Percentiles rank a stretch among this genome's conserved stretches.
Conservation (phyloP, 2,888 invertebrate species). For the Epinotia ramella region DNA sequence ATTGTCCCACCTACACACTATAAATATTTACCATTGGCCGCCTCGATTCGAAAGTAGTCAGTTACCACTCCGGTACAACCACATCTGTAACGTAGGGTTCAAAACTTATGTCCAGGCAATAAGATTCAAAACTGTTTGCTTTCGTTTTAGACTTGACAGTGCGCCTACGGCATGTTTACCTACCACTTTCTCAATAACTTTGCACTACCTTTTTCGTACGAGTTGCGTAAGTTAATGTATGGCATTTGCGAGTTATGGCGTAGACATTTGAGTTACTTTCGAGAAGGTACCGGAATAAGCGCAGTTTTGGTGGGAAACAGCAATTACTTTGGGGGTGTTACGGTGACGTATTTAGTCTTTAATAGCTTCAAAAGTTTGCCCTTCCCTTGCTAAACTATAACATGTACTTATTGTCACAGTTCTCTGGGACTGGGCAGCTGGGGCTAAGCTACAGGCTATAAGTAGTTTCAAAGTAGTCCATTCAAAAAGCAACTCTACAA, state of each 20-base stretch:
- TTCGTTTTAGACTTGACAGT: not conserved
- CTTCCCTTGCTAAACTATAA: no score
- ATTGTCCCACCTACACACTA: constrained; percentile 30
- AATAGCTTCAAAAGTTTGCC: no score
- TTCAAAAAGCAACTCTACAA: no score
- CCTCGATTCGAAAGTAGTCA: constrained; percentile 44
- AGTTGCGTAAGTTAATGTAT: constrained; percentile 21
- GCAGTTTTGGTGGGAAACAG: not conserved
- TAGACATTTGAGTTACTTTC: not conserved
- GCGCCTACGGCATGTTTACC: constrained; percentile 33
- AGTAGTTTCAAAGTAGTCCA: no score
- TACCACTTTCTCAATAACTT: constrained; percentile 40
- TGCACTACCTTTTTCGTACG: constrained; percentile 36
- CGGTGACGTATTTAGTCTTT: no score
- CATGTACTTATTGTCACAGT: no score
- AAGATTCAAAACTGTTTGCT: not conserved
- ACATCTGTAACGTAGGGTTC: not conserved
- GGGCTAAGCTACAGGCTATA: no score
- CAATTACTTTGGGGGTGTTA: not conserved
- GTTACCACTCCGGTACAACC: constrained; percentile 11
- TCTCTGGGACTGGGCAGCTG: no score
- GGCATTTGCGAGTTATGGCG: constrained; percentile 6
- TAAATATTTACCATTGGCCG: constrained; percentile 42
- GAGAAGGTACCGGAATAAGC: no score
- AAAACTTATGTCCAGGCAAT: not conserved